Evolutionary conservation across 2,888 invertebrate species (phyloP).

Genomic region (Patella caerulea): DNA sequence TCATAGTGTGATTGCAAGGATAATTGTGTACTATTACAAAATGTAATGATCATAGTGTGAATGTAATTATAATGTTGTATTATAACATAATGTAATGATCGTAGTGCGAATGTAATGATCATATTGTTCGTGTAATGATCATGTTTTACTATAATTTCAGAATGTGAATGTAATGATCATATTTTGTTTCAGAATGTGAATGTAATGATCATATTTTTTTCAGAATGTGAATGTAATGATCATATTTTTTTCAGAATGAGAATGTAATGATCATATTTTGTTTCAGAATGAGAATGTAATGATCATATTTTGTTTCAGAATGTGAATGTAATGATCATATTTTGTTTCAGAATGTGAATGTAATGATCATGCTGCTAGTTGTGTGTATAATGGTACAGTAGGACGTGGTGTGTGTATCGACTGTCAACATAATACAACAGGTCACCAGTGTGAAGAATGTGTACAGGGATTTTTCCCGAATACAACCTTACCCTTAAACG

Average conservation of each 20-base stretch:
- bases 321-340: too few relatives aligned
- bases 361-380: conserved; percentile 46
- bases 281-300: background rate
- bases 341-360: too few relatives aligned
- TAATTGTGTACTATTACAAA: too few relatives aligned
- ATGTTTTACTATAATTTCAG: conserved; percentile 20
- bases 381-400: conserved; percentile 42
- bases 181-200: too few relatives aligned
- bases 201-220: conserved; percentile 34
- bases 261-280: background rate
- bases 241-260: too few relatives aligned
- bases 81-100: too few relatives aligned
- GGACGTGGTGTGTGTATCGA: conserved; percentile 44
- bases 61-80: too few relatives aligned
- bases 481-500: conserved; percentile 37
- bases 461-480: conserved; percentile 44
- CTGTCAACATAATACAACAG: conserved; percentile 53
- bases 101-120: background rate
- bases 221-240: too few relatives aligned
- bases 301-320: conserved; percentile 22
- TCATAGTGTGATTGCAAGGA: too few relatives aligned
- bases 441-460: conserved; percentile 48
- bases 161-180: conserved; percentile 7
- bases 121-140: background rate
- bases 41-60: too few relatives aligned